Percentiles rank a stretch among this genome's conserved stretches.
phyloP scores from a whole-genome alignment of 2,888 invertebrate genomes.

The Andrena marginata region DNA sequence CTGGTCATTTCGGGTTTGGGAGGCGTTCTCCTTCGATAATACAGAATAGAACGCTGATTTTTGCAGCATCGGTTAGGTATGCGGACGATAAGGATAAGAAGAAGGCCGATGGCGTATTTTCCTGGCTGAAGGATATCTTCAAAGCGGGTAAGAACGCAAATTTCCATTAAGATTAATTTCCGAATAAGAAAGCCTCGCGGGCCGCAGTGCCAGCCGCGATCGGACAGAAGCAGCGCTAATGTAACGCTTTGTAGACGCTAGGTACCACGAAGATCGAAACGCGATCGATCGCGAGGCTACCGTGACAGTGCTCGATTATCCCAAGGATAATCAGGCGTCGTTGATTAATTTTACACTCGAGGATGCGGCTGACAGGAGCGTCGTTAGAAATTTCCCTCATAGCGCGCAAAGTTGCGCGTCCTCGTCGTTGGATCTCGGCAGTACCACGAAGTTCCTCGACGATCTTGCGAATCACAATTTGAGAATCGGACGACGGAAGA shows the following conservation, averaged over 20 bases:
- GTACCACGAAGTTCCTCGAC: neutral
- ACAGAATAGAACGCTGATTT: neutral
- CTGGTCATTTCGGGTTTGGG: neutral
- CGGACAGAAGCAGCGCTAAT: slow-evolving; percentile 36
- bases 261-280: slow-evolving; percentile 45
- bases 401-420: neutral
- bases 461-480: too few species aligned
- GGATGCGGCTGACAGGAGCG: neutral
- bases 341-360: slow-evolving; percentile 9
- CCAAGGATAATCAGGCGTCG: slow-evolving; percentile 3
- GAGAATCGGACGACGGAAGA: neutral
- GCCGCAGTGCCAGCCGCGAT: neutral
- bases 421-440: slow-evolving; percentile 3
- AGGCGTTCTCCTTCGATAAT: neutral
- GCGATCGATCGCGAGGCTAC: slow-evolving; percentile 35
- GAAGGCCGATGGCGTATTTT: slow-evolving; percentile 66
- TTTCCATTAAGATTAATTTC: neutral
- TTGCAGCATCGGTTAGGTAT: slow-evolving; percentile 49
- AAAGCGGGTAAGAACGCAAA: slow-evolving; percentile 57
- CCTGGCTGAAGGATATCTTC: slow-evolving; percentile 74
- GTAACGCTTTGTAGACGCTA: slow-evolving; percentile 66
- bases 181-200: neutral
- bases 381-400: neutral
- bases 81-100: slow-evolving; percentile 40
- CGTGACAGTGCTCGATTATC: slow-evolving; percentile 33